A percentile compares a stretch with the other conserved stretches of the same genome.
phyloP scores from a whole-genome alignment of 2,113 vertebrate species.

The Malurus alboscapulatus region DNA sequence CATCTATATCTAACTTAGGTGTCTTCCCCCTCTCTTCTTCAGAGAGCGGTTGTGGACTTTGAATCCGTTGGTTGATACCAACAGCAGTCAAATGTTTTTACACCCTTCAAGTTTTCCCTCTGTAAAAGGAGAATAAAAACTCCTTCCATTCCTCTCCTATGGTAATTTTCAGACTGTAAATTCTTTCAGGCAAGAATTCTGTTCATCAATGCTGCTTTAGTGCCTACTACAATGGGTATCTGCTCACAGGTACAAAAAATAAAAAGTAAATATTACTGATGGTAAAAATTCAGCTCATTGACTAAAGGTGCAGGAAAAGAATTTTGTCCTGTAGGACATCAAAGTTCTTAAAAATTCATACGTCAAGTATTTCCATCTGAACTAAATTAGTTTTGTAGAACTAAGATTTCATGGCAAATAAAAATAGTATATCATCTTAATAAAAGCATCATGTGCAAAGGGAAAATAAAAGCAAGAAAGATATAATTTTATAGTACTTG shows the following conservation, averaged over 20 bases:
- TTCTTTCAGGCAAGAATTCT: neutral
- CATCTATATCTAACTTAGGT: neutral
- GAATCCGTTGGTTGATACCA: neutral
- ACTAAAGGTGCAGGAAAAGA: constrained; percentile 62
- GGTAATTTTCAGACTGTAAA: neutral
- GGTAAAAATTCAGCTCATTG: constrained; percentile 67
- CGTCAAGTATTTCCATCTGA: constrained; percentile 74
- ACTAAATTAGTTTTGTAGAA: constrained; percentile 73
- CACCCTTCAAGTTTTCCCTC: neutral
- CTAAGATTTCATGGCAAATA: constrained; percentile 79
- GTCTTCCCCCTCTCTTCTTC: neutral
- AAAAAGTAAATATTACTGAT: constrained; percentile 12
- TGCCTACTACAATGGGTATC: neutral
- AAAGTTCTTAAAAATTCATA: constrained; percentile 74
- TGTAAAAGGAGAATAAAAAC: neutral
- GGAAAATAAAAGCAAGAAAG: constrained; percentile 68
- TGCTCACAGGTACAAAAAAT: neutral
- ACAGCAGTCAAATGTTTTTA: neutral
- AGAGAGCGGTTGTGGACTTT: neutral
- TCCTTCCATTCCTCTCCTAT: neutral
- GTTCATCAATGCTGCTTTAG: neutral
- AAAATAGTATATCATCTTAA: constrained; percentile 77
- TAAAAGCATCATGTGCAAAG: constrained; percentile 74
- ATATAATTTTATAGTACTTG: constrained; percentile 64
- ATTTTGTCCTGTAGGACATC: constrained; percentile 66